These are phyloP conservation scores for Varecia variegata DNA, from an alignment of 2,797 vertebrate species.

Conservation along the genomic window DNA sequence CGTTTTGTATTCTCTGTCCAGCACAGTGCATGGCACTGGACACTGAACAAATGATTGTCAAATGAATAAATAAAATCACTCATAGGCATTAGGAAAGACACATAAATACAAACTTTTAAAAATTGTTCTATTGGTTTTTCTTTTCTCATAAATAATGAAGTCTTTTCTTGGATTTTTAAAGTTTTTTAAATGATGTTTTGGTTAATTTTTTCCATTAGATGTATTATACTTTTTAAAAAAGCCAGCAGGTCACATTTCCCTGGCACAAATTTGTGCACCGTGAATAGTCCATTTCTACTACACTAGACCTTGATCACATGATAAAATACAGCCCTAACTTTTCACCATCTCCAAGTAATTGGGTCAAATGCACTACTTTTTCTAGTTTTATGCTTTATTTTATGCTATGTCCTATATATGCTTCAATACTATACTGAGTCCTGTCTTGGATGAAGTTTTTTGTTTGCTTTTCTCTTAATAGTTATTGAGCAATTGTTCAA, in stretches of 20 bases:
- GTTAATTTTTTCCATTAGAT: not conserved
- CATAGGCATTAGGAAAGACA: not conserved
- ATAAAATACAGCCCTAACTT: not conserved
- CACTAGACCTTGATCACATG: not conserved
- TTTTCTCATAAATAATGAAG: not conserved
- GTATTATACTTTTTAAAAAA: not conserved
- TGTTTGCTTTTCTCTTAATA: not conserved
- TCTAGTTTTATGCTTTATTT: constrained; percentile 3
- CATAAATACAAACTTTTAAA: not conserved
- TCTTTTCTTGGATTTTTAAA: not conserved
- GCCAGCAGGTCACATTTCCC: not conserved
- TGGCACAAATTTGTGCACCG: not conserved
- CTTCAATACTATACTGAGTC: not conserved
- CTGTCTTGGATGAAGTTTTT: not conserved
- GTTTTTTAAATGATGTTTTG: not conserved
- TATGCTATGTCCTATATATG: not conserved
- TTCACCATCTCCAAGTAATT: not conserved
- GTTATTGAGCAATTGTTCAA: not conserved
- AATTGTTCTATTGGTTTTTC: not conserved
- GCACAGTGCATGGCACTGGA: not conserved
- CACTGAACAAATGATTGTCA: not conserved
- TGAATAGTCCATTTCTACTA: not conserved
- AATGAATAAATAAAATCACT: not conserved
- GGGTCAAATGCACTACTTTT: not conserved
- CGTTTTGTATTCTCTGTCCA: not conserved